Conservation (phyloP, 2,113 vertebrate genomes). For the Coreoperca whiteheadi region DNA sequence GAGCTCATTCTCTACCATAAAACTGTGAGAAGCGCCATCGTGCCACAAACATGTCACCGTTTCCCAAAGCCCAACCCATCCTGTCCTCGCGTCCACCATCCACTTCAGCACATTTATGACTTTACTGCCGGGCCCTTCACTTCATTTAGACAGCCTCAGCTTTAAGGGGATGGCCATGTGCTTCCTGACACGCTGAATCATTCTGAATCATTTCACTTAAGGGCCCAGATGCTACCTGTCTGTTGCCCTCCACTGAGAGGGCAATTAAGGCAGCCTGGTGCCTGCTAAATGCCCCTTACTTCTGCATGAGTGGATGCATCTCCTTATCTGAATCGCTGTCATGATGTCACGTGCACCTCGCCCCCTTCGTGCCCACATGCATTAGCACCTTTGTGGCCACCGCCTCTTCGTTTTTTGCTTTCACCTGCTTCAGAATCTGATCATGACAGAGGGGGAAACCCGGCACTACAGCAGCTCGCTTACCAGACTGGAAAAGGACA, state of each 20-base stretch:
- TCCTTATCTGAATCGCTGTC: conserved; percentile 68
- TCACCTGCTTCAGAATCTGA: neutral
- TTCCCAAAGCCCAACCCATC: conserved; percentile 30
- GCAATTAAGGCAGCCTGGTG: conserved; percentile 72
- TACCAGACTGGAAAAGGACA: neutral
- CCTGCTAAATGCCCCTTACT: conserved; percentile 75
- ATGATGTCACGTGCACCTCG: conserved; percentile 59
- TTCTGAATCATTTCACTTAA: conserved; percentile 88
- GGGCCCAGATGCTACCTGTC: conserved; percentile 75
- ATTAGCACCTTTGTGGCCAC: conserved; percentile 28
- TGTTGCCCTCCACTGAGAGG: conserved; percentile 57
- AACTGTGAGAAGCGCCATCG: conserved; percentile 15
- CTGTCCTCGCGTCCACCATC: conserved; percentile 42
- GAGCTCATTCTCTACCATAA: conserved; percentile 47
- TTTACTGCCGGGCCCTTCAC: conserved; percentile 65
- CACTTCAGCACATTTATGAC: conserved; percentile 71
- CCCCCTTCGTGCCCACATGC: conserved; percentile 50
- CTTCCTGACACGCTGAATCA: conserved; percentile 80
- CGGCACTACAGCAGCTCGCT: neutral
- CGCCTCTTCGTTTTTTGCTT: conserved; percentile 33
- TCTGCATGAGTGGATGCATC: conserved; percentile 67
- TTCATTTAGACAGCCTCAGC: conserved; percentile 52
- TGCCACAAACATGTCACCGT: conserved; percentile 45
- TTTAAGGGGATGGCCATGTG: conserved; percentile 35
- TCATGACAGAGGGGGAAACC: neutral